These are phyloP conservation scores for Drosophila subobscura DNA, from an alignment of 1,140 invertebrate genomes.

Conservation along the genomic window DNA sequence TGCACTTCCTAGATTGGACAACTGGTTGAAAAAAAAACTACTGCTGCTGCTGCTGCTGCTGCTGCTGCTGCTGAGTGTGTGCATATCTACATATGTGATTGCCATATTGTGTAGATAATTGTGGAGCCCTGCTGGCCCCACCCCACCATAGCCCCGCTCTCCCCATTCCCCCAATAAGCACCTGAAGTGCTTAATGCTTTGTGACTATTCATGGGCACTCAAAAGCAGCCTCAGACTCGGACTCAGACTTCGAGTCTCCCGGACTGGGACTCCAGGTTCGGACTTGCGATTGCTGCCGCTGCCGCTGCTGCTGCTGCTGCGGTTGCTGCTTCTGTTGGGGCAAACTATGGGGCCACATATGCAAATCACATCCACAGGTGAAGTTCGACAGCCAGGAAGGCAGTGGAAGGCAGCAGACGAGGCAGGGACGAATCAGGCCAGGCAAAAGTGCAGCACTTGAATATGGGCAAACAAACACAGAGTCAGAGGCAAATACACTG, in stretches of 20 bases:
- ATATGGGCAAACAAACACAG: constrained; percentile 69
- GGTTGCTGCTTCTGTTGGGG: constrained; percentile 67
- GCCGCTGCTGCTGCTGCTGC: constrained; percentile 68
- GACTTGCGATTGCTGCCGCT: constrained; percentile 57
- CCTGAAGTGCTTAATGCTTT: constrained; percentile 80
- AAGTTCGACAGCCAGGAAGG: constrained; percentile 62
- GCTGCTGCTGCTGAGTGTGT: constrained; percentile 50
- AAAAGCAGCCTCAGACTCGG: constrained; percentile 38
- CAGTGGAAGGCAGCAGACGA: constrained; percentile 12
- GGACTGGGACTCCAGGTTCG: constrained; percentile 22
- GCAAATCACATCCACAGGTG: constrained; percentile 72
- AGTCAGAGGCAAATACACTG: constrained; percentile 24
- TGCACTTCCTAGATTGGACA: constrained; percentile 82
- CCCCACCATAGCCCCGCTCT: constrained; percentile 4
- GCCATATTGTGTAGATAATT: constrained; percentile 82
- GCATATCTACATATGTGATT: constrained; percentile 82
- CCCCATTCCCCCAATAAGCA: constrained; percentile 40
- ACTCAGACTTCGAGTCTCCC: not conserved
- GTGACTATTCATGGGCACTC: constrained; percentile 82
- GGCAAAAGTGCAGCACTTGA: constrained; percentile 78
- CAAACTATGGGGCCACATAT: constrained; percentile 69
- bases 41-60: constrained; percentile 37
- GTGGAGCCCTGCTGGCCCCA: constrained; percentile 56
- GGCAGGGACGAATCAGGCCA: constrained; percentile 44
- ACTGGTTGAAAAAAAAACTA: constrained; percentile 69